These are phyloP conservation scores for Pygoscelis antarcticus DNA, from an alignment of 2,113 vertebrate genomes.

Conservation along the genomic window DNA sequence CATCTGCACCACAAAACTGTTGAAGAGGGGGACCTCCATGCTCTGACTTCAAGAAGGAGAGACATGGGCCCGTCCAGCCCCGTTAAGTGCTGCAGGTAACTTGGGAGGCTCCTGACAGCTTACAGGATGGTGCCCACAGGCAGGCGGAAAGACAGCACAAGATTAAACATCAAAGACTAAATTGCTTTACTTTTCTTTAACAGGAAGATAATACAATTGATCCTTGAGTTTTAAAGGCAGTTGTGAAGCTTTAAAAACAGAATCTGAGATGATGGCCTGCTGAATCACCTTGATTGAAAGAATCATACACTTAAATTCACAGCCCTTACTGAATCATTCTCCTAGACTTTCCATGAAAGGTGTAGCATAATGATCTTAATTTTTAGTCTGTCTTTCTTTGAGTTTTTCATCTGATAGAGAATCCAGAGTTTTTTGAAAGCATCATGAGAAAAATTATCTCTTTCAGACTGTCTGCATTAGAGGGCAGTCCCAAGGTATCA, in stretches of 20 bases:
- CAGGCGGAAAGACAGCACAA: not conserved
- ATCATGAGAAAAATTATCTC: not conserved
- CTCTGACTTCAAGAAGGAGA: not conserved
- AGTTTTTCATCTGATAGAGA: not conserved
- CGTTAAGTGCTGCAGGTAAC: not conserved
- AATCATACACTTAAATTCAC: not conserved
- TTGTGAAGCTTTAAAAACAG: not conserved
- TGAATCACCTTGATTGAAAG: conserved; percentile 1
- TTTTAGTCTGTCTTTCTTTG: not conserved
- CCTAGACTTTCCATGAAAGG: not conserved
- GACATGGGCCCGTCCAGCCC: not conserved
- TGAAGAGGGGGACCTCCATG: not conserved
- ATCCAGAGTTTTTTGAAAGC: not conserved
- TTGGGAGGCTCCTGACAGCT: not conserved
- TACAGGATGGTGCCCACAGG: not conserved
- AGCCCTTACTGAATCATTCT: not conserved
- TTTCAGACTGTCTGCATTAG: not conserved
- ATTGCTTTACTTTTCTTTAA: not conserved
- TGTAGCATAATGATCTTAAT: not conserved
- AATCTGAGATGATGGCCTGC: not conserved
- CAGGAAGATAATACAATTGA: not conserved
- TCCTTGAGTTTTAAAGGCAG: not conserved
- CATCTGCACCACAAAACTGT: not conserved
- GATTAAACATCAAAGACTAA: not conserved
- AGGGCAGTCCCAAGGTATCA: not conserved